These are phyloP conservation scores for Rotaria macrura DNA, from an alignment of 2,888 invertebrate genomes.

Conservation along the genomic window DNA sequence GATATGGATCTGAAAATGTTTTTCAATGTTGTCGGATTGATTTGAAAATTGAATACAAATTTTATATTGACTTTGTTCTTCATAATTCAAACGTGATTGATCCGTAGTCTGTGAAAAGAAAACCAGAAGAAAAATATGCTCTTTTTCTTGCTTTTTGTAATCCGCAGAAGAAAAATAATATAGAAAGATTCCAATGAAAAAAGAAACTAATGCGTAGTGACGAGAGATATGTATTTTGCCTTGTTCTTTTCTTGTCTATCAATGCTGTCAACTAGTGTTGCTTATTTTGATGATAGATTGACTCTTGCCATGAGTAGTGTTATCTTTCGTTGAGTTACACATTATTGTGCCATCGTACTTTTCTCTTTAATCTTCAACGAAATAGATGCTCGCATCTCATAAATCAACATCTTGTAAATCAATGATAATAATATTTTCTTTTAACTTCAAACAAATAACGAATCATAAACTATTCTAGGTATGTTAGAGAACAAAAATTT, in stretches of 20 bases:
- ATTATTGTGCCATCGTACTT: background rate
- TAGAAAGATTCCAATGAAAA: background rate
- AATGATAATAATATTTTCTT: background rate
- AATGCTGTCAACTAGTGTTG: background rate
- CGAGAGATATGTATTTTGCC: background rate
- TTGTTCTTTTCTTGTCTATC: background rate
- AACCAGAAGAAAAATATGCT: background rate
- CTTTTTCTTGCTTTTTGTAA: background rate
- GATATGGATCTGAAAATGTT: background rate
- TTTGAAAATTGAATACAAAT: background rate
- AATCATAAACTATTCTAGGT: background rate
- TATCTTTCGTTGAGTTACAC: constrained; percentile 3
- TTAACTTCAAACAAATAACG: background rate
- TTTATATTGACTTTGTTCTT: background rate
- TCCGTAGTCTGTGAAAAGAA: background rate
- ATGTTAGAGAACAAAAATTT: background rate
- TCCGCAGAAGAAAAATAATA: background rate
- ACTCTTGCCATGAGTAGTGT: background rate
- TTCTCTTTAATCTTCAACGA: background rate
- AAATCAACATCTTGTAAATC: background rate
- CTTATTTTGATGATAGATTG: constrained; percentile 9
- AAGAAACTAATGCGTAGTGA: background rate
- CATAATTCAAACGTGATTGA: background rate
- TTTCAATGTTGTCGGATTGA: background rate
- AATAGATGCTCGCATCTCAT: background rate